These are phyloP conservation scores for Chaetura pelagica DNA, from an alignment of 2,113 vertebrate genomes.

Conservation along the genomic window DNA sequence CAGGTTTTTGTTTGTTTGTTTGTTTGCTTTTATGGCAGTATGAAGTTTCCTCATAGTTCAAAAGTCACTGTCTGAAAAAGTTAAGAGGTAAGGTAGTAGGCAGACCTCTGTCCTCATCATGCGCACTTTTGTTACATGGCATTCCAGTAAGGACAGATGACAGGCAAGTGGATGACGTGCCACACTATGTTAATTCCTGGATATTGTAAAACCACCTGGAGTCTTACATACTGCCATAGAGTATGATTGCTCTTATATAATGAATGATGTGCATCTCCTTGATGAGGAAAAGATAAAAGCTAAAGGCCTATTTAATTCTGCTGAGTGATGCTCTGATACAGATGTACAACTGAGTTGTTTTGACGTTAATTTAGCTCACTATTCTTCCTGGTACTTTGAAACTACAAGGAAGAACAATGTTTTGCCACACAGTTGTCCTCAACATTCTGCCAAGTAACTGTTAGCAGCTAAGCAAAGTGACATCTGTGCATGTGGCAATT, in stretches of 20 bases:
- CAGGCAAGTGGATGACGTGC: neutral
- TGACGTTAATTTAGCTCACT: constrained; percentile 32
- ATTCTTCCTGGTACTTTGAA: constrained; percentile 13
- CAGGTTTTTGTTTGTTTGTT: neutral
- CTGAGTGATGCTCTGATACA: neutral
- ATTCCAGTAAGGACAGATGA: neutral
- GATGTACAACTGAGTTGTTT: neutral
- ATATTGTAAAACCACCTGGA: neutral
- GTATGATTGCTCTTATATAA: neutral
- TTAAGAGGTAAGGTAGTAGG: neutral
- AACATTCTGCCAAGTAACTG: constrained; percentile 29
- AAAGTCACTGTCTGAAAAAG: neutral
- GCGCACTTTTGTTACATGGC: neutral
- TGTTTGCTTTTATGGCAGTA: too few relatives aligned
- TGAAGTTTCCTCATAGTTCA: neutral
- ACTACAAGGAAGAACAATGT: neutral
- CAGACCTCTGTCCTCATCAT: neutral
- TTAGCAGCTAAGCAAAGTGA: constrained; percentile 38
- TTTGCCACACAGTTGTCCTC: constrained; percentile 47
- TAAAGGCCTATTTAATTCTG: neutral
- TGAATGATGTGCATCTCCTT: neutral
- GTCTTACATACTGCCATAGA: neutral
- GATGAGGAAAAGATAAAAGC: neutral
- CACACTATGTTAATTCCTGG: neutral
- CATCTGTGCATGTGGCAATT: constrained; percentile 62